Conservation (phyloP, 2,797 vertebrate genomes). For the Loris lydekkerianus region DNA sequence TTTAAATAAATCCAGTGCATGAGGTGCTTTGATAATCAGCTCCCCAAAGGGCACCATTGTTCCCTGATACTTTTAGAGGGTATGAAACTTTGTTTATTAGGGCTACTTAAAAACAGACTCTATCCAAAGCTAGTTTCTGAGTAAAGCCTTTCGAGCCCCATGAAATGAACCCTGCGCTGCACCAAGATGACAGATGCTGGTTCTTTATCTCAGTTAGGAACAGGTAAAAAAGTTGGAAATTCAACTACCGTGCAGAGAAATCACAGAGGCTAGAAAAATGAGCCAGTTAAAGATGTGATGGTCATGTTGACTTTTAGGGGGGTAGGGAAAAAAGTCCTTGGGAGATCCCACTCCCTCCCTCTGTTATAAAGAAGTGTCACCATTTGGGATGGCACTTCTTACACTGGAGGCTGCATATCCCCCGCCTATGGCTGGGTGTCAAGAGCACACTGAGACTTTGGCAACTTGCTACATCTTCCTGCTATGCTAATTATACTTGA, state of each 20-base stretch:
- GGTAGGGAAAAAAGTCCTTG: neutral
- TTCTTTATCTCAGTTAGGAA: slow-evolving; percentile 7
- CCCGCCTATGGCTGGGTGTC: neutral
- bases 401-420: neutral
- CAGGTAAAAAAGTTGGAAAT: neutral
- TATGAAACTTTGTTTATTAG: neutral
- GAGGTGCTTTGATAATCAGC: slow-evolving; percentile 31
- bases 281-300: neutral
- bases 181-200: neutral
- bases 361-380: neutral
- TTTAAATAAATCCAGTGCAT: slow-evolving; percentile 37
- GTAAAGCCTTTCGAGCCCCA: neutral
- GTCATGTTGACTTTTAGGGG: neutral
- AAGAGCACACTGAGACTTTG: neutral
- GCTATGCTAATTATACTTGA: neutral
- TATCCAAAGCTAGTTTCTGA: slow-evolving; percentile 1
- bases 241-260: neutral
- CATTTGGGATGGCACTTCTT: neutral
- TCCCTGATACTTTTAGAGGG: slow-evolving; percentile 8
- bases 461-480: neutral
- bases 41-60: neutral
- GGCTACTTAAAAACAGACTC: neutral
- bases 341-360: neutral
- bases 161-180: slow-evolving; percentile 1
- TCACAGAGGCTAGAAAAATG: neutral